These are phyloP conservation scores for Ryuthela nishihirai DNA, from an alignment of 2,888 invertebrate genomes.

Conservation along the genomic window DNA sequence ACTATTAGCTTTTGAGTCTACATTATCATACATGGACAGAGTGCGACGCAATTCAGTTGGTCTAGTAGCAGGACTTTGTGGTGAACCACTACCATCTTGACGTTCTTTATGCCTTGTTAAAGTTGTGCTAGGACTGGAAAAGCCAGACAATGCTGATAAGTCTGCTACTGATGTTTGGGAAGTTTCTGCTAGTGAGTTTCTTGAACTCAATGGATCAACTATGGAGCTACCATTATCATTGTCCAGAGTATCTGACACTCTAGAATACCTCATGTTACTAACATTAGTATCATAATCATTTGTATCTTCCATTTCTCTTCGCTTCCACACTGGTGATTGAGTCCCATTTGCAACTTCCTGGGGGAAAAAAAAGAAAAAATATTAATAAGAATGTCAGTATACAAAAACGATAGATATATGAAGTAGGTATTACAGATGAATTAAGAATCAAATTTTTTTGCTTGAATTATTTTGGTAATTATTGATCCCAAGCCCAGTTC, in stretches of 20 bases:
- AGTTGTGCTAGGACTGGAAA: conserved; percentile 46
- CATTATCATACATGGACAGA: conserved; percentile 42
- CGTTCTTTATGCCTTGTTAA: conserved; percentile 40
- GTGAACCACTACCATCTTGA: conserved; percentile 22
- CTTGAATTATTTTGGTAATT: too few species aligned
- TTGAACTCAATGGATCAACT: conserved; percentile 59
- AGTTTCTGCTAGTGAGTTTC: conserved; percentile 75
- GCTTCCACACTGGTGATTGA: conserved; percentile 33
- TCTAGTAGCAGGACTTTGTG: conserved; percentile 21
- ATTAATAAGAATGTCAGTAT: too few species aligned
- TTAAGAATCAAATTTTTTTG: too few species aligned
- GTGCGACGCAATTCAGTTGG: conserved; percentile 38
- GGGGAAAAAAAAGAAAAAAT: not conserved
- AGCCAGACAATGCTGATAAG: conserved; percentile 63
- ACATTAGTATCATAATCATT: conserved; percentile 11
- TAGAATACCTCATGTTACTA: conserved; percentile 15
- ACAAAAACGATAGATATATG: too few species aligned
- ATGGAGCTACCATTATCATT: conserved; percentile 44
- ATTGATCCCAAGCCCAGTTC: too few species aligned
- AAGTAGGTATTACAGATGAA: too few species aligned
- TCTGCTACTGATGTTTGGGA: conserved; percentile 80
- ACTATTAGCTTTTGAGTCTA: conserved; percentile 36
- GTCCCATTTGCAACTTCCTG: conserved; percentile 25
- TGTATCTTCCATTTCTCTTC: conserved; percentile 20
- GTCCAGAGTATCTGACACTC: conserved; percentile 61